Evolutionary conservation across 2,888 invertebrate species (phyloP), one percentile per base, ranked within the genome.

Genomic region (Epirrhoe alternata): DNA sequence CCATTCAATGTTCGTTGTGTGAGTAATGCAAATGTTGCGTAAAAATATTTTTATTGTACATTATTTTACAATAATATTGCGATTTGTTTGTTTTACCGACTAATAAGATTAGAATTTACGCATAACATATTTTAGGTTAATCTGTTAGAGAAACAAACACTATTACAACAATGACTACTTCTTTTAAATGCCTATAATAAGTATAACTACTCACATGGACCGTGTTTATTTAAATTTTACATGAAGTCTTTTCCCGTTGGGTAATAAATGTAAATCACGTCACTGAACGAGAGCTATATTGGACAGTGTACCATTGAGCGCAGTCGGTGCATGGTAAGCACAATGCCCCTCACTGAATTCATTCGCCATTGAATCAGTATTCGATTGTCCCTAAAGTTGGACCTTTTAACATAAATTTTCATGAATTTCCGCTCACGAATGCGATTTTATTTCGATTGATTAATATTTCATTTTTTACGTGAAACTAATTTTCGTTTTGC

Each of bases 251-350:
- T 84, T 77, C 67, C 76, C 75, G 75, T 67, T 55, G 79, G 72
- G 79, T 83, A 81, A 86, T 88, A 86, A 89, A 88, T 88, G 88
- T 89, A 87, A 89, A 89, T 89, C 86, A 87, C 85, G 84, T 82
- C 81, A 86, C 87, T 86, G 86, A 55, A 54, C 52, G 42, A 84
- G 83, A 85, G 84, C 84, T 86, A 82, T 81, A 86, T 85, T 84
- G 84, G 80, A 81, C 82, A 80, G 81, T 78, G 77, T 74, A 74
- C 82, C 80, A 86, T 86, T 85, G 83, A 86, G 80, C 82, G 83
- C 85, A 86, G 81, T 86, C 74, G 85, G 85, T 83, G 86, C 87
- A 86, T 81, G 83, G 86, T 83, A 83, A 85, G 86, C 85, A 85
- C 87, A 86, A 88, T 85, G 86, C 84, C 80, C 80, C 77, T 75